phyloP scores from a whole-genome alignment of 2,888 invertebrate genomes.

The Polymixis flavicincta region DNA sequence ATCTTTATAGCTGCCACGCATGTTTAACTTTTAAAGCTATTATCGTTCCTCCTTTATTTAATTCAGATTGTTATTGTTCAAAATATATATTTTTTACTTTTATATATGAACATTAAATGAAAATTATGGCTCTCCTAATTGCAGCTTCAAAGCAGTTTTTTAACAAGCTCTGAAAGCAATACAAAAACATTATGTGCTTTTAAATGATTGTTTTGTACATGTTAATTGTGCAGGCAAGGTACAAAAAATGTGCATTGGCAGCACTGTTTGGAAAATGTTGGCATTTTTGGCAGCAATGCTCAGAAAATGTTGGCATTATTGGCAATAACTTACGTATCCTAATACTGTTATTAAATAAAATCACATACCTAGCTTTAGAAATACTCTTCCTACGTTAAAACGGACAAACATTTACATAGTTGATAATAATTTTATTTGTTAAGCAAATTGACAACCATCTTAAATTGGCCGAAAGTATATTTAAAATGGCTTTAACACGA shows the following conservation, averaged over 20 bases:
- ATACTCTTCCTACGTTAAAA: conserved; percentile 1
- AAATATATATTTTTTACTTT: no score
- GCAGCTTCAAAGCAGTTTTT: not conserved
- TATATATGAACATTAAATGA: no score
- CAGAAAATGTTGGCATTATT: not conserved
- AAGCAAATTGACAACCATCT: not conserved
- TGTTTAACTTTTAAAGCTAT: no score
- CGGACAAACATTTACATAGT: not conserved
- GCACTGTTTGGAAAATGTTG: not conserved
- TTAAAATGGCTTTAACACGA: not conserved
- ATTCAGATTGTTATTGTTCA: no score
- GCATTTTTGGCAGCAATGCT: not conserved
- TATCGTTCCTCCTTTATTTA: no score
- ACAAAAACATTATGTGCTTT: not conserved
- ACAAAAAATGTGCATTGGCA: conserved; percentile 14
- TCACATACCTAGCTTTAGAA: conserved; percentile 3
- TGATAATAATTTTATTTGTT: not conserved
- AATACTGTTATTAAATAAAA: conserved; percentile 34
- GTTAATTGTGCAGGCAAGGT: conserved; percentile 5
- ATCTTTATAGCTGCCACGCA: no score
- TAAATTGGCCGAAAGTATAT: not conserved
- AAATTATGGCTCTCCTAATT: not conserved
- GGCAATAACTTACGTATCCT: conserved; percentile 7
- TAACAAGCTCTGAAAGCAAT: not conserved
- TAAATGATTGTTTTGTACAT: not conserved